Conservation (phyloP, 2,113 vertebrate genomes). For the Cheilinus undulatus region DNA sequence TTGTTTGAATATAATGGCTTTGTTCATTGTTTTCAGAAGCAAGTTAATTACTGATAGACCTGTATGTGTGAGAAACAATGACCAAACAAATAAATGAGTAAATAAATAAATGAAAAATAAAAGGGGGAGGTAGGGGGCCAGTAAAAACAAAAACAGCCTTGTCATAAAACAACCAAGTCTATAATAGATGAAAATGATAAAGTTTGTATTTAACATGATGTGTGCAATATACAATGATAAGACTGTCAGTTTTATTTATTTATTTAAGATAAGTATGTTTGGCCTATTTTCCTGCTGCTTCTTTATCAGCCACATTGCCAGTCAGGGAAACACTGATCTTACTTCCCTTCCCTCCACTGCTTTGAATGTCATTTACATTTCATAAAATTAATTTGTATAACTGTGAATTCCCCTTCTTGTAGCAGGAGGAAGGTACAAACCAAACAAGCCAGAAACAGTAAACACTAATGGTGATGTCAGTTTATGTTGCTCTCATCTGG, state of each 20-base stretch:
- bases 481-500: too few species aligned
- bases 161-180: too few species aligned
- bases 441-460: slow-evolving; percentile 41
- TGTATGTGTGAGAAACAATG: background rate
- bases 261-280: too few species aligned
- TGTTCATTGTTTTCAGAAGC: slow-evolving; percentile 38
- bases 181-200: too few species aligned
- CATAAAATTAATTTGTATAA: slow-evolving; percentile 9
- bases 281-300: too few species aligned
- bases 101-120: too few species aligned
- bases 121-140: too few species aligned
- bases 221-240: background rate
- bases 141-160: too few species aligned
- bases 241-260: too few species aligned
- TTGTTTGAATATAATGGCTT: slow-evolving; percentile 38
- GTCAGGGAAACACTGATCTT: slow-evolving; percentile 28
- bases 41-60: background rate
- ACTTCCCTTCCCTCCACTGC: slow-evolving; percentile 63
- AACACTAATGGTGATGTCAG: background rate
- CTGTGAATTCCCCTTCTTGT: slow-evolving; percentile 36
- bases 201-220: too few species aligned
- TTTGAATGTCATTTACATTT: slow-evolving; percentile 77
- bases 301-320: background rate
- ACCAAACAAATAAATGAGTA: background rate
- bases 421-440: slow-evolving; percentile 7